Percentiles rank a stretch among this genome's conserved stretches.
phyloP scores from a whole-genome alignment of 2,797 vertebrate species.

The Mycteria americana region DNA sequence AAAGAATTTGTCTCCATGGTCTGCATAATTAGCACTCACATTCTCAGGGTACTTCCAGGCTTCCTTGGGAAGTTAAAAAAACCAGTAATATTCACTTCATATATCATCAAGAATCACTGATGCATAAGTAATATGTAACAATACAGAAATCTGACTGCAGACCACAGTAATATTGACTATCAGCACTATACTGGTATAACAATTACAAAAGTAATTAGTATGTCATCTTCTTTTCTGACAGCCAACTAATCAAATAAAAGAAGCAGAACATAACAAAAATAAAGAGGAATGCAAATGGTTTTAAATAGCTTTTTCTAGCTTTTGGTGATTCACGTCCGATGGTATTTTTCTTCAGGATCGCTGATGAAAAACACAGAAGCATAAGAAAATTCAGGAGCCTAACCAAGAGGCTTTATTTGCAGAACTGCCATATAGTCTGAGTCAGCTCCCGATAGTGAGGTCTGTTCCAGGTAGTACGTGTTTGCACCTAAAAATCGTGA shows the following conservation, averaged over 20 bases:
- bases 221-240: conserved; percentile 4
- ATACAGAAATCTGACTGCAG: conserved; percentile 2
- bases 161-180: neutral
- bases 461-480: neutral
- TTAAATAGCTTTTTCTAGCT: neutral
- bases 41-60: neutral
- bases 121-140: neutral
- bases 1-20: neutral
- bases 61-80: neutral
- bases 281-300: neutral
- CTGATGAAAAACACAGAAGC: neutral
- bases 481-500: neutral
- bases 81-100: neutral
- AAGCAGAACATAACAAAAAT: neutral
- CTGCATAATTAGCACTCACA: neutral
- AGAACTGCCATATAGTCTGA: neutral
- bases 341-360: neutral
- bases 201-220: conserved; percentile 39
- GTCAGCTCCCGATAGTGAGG: fast-evolving
- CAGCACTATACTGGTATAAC: neutral
- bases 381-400: neutral
- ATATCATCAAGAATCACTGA: conserved; percentile 36
- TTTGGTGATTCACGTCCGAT: neutral
- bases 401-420: neutral
- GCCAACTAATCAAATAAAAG: neutral